Evolutionary conservation across 2,888 invertebrate species (phyloP), one percentile per base, ranked within the genome.

Genomic region (Leptopterna dolabrata): DNA sequence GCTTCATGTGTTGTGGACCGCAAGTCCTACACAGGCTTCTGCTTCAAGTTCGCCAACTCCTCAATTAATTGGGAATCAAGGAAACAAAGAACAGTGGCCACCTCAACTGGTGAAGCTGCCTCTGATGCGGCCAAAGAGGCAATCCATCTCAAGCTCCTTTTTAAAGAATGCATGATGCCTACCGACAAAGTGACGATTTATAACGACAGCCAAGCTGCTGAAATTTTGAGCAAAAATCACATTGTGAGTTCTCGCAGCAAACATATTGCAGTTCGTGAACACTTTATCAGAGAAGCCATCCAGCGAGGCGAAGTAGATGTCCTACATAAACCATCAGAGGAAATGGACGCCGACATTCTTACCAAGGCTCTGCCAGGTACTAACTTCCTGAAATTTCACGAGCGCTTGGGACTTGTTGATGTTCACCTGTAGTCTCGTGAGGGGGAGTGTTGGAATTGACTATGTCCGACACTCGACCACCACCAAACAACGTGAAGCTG

Each of bases 231-330:
- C 0, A 63, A n/a, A 3, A 83, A 83, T 70, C 70, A 36, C 6
- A 24, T 83, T 11, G 36, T 36, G 16, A 70, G 70, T 24, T 55
- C 83, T 30, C 63, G 71, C 4, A 27, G 30, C 7, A 83, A 83
- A 36, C 83, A 83, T 30, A 81, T 81, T 47, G 45, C 47, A 6
- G 51, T 81, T 91, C 87, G 92, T 92, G 45, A 91, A 90, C 3
- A 90, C 88, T 47, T 91, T 91, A 43, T 92, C 91, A 76, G 92
- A 91, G 92, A 92, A 92, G 47, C 16, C 14, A 24, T 51, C 11
- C 13, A 81, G 85, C 11, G 19, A 9, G 41, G 29, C 9, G 19
- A n/a, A 7, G 82, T 82, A 2, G 16, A 29, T 1, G 63, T 82
- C 9, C 27, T 55, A 6, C 29, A 82, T 29, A 24, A 47, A 6